A percentile compares a stretch with the other conserved stretches of the same genome.
phyloP scores from a whole-genome alignment of 2,797 vertebrate genomes.

The Lacerta agilis region DNA sequence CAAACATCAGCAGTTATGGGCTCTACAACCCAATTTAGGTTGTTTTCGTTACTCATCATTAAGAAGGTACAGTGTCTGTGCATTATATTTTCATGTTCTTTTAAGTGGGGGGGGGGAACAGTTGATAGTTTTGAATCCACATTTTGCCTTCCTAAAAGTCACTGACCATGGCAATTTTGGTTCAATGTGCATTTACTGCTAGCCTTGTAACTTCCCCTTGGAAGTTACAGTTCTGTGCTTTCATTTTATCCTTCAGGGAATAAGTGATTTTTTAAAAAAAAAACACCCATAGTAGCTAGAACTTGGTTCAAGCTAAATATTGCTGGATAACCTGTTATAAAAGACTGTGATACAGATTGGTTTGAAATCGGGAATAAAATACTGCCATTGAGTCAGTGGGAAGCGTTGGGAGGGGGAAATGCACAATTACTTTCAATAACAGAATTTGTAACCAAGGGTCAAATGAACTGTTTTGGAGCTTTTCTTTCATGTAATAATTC shows the following conservation, averaged over 20 bases:
- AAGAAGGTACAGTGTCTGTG: slow-evolving; percentile 68
- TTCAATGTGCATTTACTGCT: slow-evolving; percentile 82
- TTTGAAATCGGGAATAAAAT: slow-evolving; percentile 68
- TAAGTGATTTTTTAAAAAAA: slow-evolving; percentile 77
- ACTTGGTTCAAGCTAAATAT: slow-evolving; percentile 71
- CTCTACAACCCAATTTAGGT: slow-evolving; percentile 61
- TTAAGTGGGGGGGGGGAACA: slow-evolving; percentile 38
- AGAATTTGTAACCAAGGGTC: slow-evolving; percentile 61
- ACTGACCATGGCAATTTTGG: slow-evolving; percentile 63
- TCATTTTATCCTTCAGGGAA: slow-evolving; percentile 79
- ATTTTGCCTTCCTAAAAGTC: slow-evolving; percentile 66
- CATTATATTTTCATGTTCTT: slow-evolving; percentile 58
- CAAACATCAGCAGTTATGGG: slow-evolving; percentile 64
- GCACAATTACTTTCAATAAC: slow-evolving; percentile 55
- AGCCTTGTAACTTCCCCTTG: slow-evolving; percentile 76
- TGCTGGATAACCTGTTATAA: slow-evolving; percentile 60
- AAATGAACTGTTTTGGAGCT: slow-evolving; percentile 54
- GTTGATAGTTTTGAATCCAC: slow-evolving; percentile 58
- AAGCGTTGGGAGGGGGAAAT: slow-evolving; percentile 45
- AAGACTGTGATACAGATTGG: slow-evolving; percentile 68
- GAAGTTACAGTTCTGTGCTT: slow-evolving; percentile 75
- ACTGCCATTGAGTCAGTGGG: slow-evolving; percentile 54
- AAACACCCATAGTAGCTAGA: slow-evolving; percentile 67
- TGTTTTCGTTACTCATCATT: slow-evolving; percentile 61
- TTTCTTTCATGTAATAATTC: slow-evolving; percentile 53